These are phyloP conservation scores for Synodontis membranacea DNA, from an alignment of 2,113 vertebrate species.

Conservation along the genomic window DNA sequence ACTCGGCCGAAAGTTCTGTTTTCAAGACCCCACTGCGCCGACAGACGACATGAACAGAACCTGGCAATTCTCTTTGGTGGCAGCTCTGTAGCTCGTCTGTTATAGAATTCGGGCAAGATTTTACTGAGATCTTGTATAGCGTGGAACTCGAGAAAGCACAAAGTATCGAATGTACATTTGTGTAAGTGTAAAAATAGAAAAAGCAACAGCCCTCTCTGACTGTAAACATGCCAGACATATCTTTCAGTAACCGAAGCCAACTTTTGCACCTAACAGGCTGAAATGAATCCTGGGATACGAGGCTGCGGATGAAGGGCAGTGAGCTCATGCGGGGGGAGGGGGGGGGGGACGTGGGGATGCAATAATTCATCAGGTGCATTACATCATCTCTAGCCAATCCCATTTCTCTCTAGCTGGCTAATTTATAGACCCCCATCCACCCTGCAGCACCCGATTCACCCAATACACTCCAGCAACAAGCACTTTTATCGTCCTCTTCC, in stretches of 20 bases:
- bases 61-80: background rate
- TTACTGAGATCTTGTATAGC: background rate
- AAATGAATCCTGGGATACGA: conserved; percentile 37
- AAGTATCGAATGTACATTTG: background rate
- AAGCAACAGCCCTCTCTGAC: conserved; percentile 6
- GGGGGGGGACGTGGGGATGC: conserved; percentile 53
- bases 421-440: conserved; percentile 26
- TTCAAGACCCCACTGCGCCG: background rate
- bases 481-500: background rate
- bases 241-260: conserved; percentile 25
- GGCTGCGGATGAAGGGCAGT: conserved; percentile 59
- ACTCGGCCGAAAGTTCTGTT: background rate
- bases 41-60: background rate
- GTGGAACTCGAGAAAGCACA: background rate
- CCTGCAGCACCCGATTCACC: conserved; percentile 11
- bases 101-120: background rate
- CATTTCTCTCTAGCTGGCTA: conserved; percentile 45
- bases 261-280: conserved; percentile 29
- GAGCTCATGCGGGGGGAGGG: conserved; percentile 67
- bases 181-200: background rate
- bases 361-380: conserved; percentile 70
- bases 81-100: background rate
- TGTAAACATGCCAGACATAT: conserved; percentile 34
- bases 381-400: conserved; percentile 69
- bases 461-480: conserved; percentile 33